phyloP scores from a whole-genome alignment of 1,140 invertebrate species.

The Aphelinus certus region DNA sequence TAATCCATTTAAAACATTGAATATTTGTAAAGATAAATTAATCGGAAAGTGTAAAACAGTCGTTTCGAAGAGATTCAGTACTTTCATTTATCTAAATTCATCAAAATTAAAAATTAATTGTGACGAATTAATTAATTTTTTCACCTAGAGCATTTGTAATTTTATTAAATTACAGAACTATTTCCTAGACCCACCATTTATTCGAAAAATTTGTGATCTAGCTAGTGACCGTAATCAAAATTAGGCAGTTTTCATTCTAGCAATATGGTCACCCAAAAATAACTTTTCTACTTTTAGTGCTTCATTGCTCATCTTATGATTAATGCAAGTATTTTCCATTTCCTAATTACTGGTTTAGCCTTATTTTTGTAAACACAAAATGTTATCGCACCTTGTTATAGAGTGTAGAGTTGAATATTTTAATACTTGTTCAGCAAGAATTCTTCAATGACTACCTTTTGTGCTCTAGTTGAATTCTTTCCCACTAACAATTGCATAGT shows the following conservation, averaged over 20 bases:
- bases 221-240: conserved; percentile 15
- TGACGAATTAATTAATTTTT: no score
- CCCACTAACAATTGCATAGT: conserved; percentile 33
- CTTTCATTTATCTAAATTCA: no score
- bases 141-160: neutral
- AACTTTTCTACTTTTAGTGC: conserved; percentile 27
- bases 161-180: conserved; percentile 12
- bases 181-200: conserved; percentile 4
- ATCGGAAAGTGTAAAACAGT: no score
- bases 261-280: conserved; percentile 27
- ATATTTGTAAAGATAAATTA: no score
- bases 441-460: conserved; percentile 24
- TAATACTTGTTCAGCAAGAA: conserved; percentile 32
- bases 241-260: conserved; percentile 50
- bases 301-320: conserved; percentile 9
- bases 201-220: neutral
- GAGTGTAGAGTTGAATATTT: conserved; percentile 14
- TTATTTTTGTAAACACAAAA: conserved; percentile 15
- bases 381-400: conserved; percentile 19
- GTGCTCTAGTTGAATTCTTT: conserved; percentile 34
- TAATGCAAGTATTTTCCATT: neutral
- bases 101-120: no score
- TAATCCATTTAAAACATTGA: no score
- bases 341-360: neutral
- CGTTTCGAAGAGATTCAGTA: no score